Base-by-base conservation (phyloP, 1,140 invertebrate genomes). In the Nasonia longicornis region DNA sequence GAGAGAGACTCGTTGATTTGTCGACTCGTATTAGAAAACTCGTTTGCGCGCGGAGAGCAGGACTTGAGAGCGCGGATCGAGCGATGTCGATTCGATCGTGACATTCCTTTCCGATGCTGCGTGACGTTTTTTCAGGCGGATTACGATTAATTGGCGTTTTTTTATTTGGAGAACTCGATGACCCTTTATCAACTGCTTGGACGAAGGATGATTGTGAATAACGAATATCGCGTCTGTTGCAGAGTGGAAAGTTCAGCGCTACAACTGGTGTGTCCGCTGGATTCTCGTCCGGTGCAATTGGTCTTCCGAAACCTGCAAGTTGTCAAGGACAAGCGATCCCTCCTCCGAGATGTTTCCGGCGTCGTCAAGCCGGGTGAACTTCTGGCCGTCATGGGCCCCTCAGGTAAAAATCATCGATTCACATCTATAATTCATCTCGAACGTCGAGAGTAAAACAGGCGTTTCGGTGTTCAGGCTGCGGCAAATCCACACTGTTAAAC, bases 401-500 rank as follows among this genome's bases (percentile, higher is more conserved):
- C 94, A 85, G 96, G 96, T 94, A 89, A 89, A 83, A 83, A 29
- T 31, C 1, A 35, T n/a, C 38, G 38, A 42, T 42, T 42, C 4
- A 6, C 31, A 35, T 35, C 31, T 6, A 35, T 35, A 26, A 26
- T 26, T 26, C 26, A 26, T 2, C 26, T 26, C 26, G 26, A 2
- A 2, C 26, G 26, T 26, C 26, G 26, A 26, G 26, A 26, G 26
- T 26, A 35, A 35, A 35, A 35, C 26, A 35, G 3, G 31, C 31
- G 31, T 3, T 35, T n/a, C 38, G 38, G 8, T 26, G 7, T 6
- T 52, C 42, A 94, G 93, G 94, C 72, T 93, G 93, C 83, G 96
- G 96, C 58, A 97, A 97, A 90, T 97, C 96, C 1, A 96, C 96
- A 38, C 90, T 97, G 29, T 87, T 97, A 31, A 96, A 96, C 87